Conservation (phyloP, 2,888 invertebrate species). For the Parasteatoda lunata region DNA sequence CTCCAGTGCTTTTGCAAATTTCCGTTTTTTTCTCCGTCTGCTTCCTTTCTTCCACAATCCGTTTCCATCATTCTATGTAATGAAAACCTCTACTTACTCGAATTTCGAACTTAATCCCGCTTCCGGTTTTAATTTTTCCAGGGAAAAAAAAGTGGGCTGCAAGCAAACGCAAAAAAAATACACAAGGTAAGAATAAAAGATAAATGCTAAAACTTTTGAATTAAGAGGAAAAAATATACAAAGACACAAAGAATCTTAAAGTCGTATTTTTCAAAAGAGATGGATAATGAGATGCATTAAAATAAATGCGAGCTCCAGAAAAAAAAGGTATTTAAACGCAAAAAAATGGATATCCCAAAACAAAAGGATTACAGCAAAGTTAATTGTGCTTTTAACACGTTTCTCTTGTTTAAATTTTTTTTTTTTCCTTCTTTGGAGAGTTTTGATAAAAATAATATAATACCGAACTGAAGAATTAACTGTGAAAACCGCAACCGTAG, state of each 20-base stretch:
- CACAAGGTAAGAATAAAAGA: background rate
- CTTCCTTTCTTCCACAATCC: background rate
- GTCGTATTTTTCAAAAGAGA: constrained; percentile 23
- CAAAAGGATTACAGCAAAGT: constrained; percentile 60
- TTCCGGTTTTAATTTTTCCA: background rate
- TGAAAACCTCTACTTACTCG: background rate
- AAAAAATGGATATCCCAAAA: constrained; percentile 24
- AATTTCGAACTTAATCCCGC: background rate
- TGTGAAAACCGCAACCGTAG: constrained; percentile 49
- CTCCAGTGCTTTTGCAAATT: background rate
- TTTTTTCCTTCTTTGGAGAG: constrained; percentile 9
- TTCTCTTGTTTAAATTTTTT: constrained; percentile 32
- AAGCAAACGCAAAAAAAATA: background rate
- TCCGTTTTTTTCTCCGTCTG: background rate
- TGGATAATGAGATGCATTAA: constrained; percentile 37
- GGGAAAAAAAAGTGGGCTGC: background rate
- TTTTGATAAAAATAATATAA: constrained; percentile 43
- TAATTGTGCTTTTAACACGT: constrained; percentile 65
- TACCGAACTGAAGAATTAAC: constrained; percentile 49
- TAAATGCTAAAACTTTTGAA: constrained; percentile 23
- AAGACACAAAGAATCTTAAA: constrained; percentile 17
- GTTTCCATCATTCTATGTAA: background rate
- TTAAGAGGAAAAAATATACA: background rate
- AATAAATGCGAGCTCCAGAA: constrained; percentile 12
- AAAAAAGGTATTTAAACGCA: constrained; percentile 31